Base-by-base conservation (phyloP, 1,140 invertebrate species). In the Scylla paramamosain region DNA sequence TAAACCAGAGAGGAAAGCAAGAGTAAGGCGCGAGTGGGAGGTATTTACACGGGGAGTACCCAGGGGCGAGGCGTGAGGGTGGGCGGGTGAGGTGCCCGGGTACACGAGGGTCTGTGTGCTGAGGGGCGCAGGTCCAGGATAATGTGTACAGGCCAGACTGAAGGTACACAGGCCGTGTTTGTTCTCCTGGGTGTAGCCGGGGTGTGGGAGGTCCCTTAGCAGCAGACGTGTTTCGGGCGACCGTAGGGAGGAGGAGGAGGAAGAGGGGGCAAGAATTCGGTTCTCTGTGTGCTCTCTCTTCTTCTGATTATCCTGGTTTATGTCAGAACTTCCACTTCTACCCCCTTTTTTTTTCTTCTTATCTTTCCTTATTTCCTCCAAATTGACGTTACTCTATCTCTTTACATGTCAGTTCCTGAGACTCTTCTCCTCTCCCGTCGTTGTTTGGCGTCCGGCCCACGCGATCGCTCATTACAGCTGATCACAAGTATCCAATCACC, bases 131-230 rank as follows among this genome's bases (percentile, higher is more conserved):
- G 67, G 67, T 77, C 67, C 67, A n/a, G 67, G 67, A 77, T 77
- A 77, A 77, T 77, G 67, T 77, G 67, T 77, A 77, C 67, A 77
- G 67, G 67, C 67, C 67, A 77, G 67, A 77, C 67, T 77, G 67
- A 77, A 77, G 67, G 67, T 77, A 77, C 67, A 77, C 67, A 77
- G 67, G 67, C 67, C 20, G 67, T 77, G 67, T 77, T 77, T 77
- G 67, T 77, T 77, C 67, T 77, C 67, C 67, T 77, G 67, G 67
- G 67, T 77, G 67, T 77, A 77, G 67, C 67, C 25, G 67, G 67
- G 67, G 67, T 77, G 67, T 77, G 67, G 67, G 67, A 77, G 67
- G 67, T n/a, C 67, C 67, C 25, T n/a, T 25, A 20, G 67, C 20
- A 77, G 67, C 20, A 77, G 67, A 77, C 20, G 20, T 25, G 16